Evolutionary conservation across 2,797 vertebrate species (phyloP), one percentile per base, ranked within the genome.

Genomic region (Gymnopithys bicolor): DNA sequence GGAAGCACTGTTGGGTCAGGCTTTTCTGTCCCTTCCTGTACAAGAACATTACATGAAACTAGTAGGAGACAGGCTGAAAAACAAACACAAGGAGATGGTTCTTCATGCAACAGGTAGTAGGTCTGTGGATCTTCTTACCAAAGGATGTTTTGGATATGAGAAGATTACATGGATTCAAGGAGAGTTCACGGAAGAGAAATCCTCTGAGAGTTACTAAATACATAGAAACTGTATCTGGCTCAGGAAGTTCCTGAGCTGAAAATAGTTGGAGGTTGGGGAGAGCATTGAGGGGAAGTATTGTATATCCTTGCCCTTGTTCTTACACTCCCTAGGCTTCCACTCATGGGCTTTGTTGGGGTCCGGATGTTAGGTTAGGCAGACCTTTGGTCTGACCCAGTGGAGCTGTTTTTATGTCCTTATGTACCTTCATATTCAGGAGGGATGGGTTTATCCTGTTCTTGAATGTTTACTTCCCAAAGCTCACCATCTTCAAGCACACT

Each of bases 171-270:
- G 43, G 73, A 88, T 83, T 87, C 82, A 94, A 89, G 79, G 85
- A 88, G 73, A 88, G 58, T 68, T 85, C 43, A 46, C 0, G 0
- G 46, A 83, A 94, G 25, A 90, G 10, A 89, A 94, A 68, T 89
- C 79, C 58, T 92, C 62, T 48, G 89, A 85, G 87, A 81, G 11
- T 81, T 86, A 66, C 76, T 91, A 64, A 93, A 94, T 78, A 84
- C 93, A 85, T 22, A 91, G 71, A 94, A 93, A 83, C 27, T 19
- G 22, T 92, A 58, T 92, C 91, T 96, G 76, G 82, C 79, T 92
- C 91, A 91, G 89, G 89, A 94, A 95, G 73, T 85, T 92, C 79
- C 89, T 75, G 93, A 93, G 68, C 64, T 94, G 89, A 94, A 96
- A 96, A 91, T 81, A 95, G 58, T 77, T 75, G 87, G 49, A 94